phyloP scores from a whole-genome alignment of 2,797 vertebrate species.

The Bufotes viridis region DNA sequence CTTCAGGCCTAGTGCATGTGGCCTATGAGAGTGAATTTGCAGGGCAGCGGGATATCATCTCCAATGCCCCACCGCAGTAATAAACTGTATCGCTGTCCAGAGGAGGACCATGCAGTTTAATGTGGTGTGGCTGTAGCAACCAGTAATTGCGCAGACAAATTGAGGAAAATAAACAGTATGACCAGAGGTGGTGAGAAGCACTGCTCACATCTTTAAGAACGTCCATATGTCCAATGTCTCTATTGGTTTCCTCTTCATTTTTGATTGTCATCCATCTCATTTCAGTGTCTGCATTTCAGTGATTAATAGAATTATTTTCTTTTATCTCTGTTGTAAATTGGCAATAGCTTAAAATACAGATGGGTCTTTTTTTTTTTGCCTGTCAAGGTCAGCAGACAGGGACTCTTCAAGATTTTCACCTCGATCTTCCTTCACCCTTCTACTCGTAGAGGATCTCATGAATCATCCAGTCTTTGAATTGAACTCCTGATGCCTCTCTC shows the following conservation, averaged over 20 bases:
- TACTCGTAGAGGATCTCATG: slow-evolving; percentile 84
- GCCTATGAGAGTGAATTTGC: no score
- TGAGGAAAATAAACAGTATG: neutral
- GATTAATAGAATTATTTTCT: slow-evolving; percentile 83
- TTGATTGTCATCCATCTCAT: slow-evolving; percentile 7
- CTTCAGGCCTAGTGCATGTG: no score
- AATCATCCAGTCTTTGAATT: slow-evolving; percentile 98
- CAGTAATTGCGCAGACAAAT: neutral
- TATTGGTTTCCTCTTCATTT: neutral
- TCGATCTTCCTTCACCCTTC: slow-evolving; percentile 80
- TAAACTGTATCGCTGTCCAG: no score
- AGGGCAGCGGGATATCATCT: no score
- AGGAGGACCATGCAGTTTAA: no score
- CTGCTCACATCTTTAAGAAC: neutral
- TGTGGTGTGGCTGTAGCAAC: no score
- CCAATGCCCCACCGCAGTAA: no score
- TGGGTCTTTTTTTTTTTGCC: slow-evolving; percentile 74
- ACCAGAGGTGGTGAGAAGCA: neutral
- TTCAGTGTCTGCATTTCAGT: slow-evolving; percentile 63
- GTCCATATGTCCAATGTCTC: slow-evolving; percentile 8
- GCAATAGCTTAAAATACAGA: slow-evolving; percentile 89
- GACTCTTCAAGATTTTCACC: slow-evolving; percentile 81
- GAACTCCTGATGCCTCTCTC: slow-evolving; percentile 90
- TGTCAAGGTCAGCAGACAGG: slow-evolving; percentile 90
- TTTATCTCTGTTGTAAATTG: slow-evolving; percentile 85